phyloP scores from a whole-genome alignment of 2,888 invertebrate species.

The Suillia variegata region DNA sequence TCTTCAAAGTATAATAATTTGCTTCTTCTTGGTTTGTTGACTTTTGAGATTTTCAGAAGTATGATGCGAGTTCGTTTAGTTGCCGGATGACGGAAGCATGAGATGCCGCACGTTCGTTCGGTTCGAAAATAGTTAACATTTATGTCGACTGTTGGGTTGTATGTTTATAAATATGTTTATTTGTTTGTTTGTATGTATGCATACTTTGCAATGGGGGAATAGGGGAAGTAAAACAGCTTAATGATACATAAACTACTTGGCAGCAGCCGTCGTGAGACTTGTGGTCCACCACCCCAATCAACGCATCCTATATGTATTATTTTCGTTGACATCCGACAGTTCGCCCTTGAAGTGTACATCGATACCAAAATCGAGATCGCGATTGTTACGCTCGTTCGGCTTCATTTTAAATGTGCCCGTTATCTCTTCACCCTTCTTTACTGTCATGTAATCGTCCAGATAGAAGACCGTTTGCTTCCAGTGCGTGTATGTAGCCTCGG shows the following conservation, averaged over 20 bases:
- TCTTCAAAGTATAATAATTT: too few species aligned
- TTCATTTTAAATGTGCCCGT: constrained; percentile 90
- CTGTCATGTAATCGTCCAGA: constrained; percentile 95
- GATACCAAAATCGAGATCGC: constrained; percentile 95
- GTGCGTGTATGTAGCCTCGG: constrained; percentile 97
- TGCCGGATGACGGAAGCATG: too few species aligned
- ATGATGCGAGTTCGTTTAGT: too few species aligned
- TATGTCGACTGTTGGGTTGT: neutral
- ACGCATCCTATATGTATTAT: constrained; percentile 89
- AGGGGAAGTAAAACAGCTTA: neutral
- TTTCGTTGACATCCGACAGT: constrained; percentile 81
- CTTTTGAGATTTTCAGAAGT: too few species aligned
- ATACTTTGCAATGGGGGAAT: too few species aligned
- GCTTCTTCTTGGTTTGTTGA: too few species aligned
- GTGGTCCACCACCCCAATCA: constrained; percentile 53
- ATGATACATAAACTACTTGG: neutral
- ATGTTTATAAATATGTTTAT: neutral
- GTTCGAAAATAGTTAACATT: neutral
- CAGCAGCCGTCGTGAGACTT: too few species aligned
- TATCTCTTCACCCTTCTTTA: constrained; percentile 92
- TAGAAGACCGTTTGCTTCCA: constrained; percentile 99
- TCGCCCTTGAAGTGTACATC: constrained; percentile 92
- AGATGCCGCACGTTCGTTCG: too few species aligned
- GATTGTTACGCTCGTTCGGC: constrained; percentile 94
- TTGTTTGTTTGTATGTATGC: too few species aligned